Evolutionary conservation across 2,888 invertebrate species (phyloP), one percentile per base, ranked within the genome.

Genomic region (Tenthredo scrophulariae): DNA sequence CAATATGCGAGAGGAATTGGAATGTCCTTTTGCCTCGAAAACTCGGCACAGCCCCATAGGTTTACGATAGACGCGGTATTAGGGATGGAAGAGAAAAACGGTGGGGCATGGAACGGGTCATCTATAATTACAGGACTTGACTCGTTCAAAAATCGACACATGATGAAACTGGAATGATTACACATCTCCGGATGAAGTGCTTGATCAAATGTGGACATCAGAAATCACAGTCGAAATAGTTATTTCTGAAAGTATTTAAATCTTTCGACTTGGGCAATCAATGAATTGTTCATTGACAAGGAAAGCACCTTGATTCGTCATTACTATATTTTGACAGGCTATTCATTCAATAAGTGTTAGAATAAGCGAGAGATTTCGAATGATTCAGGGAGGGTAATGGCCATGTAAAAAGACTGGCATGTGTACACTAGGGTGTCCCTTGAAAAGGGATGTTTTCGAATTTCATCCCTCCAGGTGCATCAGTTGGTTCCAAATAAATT

Each of bases 1-100:
- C 46, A 74, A 74, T 74, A 74, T 74, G 74, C 46, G 43, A 46
- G 74, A 74, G 74, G 74, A 74, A 74, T 74, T 46, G 43, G 33
- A 74, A 74, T 46, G 74, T 74, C 74, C 74, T 37, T 74, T 74
- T 43, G 22, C 46, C 43, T 46, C 33, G 70, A 29, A 29, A 70
- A 62, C 37, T 40, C 70, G 22, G 37, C 37, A 70, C 37, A 37
- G 70, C 67, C 37, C 37, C 37, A 37, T 70, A 33, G 33, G 33
- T 70, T 37, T 70, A 37, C 37, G 18, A 7, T 33, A 40, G 70
- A 70, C 70, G 37, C n/a, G 33, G 62, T 62, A 62, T 62, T 26
- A 22, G 26, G 62, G 22, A 22, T 2, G 62, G 62, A 13, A 62
- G 62, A 26, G 62, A 13, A 26, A 26, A 26, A 4, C 10, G 2